Base-by-base conservation (phyloP, 2,113 vertebrate genomes). In the Nesoenas mayeri region DNA sequence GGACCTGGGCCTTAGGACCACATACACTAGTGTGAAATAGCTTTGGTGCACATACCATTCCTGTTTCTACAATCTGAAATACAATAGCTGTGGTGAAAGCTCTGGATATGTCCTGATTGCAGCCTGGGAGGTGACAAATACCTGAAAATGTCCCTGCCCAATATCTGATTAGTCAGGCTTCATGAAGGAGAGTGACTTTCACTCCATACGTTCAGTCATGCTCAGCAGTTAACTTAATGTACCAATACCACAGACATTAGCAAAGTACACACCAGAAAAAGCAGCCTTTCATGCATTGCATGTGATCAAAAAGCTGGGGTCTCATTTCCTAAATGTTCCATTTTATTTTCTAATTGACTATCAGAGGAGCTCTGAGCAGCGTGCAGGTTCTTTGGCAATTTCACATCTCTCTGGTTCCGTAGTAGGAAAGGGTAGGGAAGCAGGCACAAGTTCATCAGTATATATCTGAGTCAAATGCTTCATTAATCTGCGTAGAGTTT, bases 291-390 rank as follows among this genome's bases (percentile, higher is more conserved):
- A 71, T 40, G 70, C 67, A 70, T 79, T 85, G 19, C 79, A 14
- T 90, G 44, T 54, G 72, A 91, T 84, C 72, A 74, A 64, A 83
- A 95, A 93, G 13, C 73, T 85, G 54, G 38, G 50, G 79, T 36
- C 32, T 93, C 79, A 90, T 88, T 94, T 93, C 87, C 72, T 94
- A 88, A 95, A 94, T 88, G 81, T 92, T 90, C 72, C 62, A 48
- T 86, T 96, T 91, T 91, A 87, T 94, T 95, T 87, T 87, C 66
- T 87, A 95, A 89, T 89, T 90, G 69, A 91, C 72, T 91, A 38
- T 38, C 65, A 93, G 38, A 44, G 79, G 57, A 95, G 51, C 24
- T 87, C 86, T 81, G 58, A 91, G 83, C 40, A 65, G 79, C 36
- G 26, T 5, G 2, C 60, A 66, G 34, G 47, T 93, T 94, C 95